Conservation (phyloP, 2,888 invertebrate species). For the Acheta domesticus region DNA sequence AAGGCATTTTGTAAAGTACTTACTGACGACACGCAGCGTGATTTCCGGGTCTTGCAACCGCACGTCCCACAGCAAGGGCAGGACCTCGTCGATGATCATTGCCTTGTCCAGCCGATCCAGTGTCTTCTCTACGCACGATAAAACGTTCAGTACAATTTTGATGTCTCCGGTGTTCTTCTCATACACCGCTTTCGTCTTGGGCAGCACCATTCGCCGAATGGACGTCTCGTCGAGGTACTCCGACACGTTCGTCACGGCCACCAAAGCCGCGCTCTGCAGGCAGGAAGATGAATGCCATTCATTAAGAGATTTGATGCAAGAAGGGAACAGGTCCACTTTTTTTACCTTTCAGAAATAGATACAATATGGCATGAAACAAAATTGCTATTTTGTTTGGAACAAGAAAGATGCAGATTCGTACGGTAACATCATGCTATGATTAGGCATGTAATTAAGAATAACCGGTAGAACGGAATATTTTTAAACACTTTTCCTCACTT, state of each 20-base stretch:
- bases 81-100: constrained; percentile 84
- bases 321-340: too few species aligned
- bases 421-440: too few species aligned
- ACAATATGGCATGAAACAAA: too few species aligned
- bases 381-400: too few species aligned
- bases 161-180: constrained; percentile 76
- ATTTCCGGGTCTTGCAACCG: constrained; percentile 85
- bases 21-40: constrained; percentile 86
- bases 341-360: too few species aligned
- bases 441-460: too few species aligned
- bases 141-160: constrained; percentile 73
- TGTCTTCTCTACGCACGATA: constrained; percentile 76
- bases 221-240: constrained; percentile 80
- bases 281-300: not conserved
- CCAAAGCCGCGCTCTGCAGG: constrained; percentile 79
- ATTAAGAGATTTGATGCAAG: too few species aligned
- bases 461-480: too few species aligned
- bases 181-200: constrained; percentile 75
- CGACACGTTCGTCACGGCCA: constrained; percentile 80
- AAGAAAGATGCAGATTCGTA: too few species aligned
- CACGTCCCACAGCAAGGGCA: constrained; percentile 83
- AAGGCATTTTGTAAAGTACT: constrained; percentile 53
- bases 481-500: too few species aligned
- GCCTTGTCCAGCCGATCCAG: constrained; percentile 79
- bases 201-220: constrained; percentile 74